Percentiles rank a stretch among this genome's conserved stretches.
phyloP scores from a whole-genome alignment of 2,113 vertebrate species.

The Todiramphus saurophagus region DNA sequence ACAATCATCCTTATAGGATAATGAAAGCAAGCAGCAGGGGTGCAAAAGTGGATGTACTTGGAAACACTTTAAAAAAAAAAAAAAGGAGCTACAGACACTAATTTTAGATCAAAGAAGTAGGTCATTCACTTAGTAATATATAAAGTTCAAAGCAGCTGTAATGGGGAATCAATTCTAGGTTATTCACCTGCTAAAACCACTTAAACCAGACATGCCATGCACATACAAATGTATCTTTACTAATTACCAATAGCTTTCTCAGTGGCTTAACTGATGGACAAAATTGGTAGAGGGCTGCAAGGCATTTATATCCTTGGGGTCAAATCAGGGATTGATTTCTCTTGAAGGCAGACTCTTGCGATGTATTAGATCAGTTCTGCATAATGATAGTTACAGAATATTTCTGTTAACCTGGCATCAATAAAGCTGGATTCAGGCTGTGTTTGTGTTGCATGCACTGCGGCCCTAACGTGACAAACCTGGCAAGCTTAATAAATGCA shows the following conservation, averaged over 20 bases:
- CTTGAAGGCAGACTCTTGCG: not conserved
- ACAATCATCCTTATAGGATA: not conserved
- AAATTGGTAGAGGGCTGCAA: not conserved
- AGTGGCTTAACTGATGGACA: not conserved
- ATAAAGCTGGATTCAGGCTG: not conserved
- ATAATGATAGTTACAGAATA: not conserved
- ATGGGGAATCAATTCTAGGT: not conserved
- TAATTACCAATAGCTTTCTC: not conserved
- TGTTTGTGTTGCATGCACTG: not conserved
- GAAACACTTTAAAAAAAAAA: constrained; percentile 10
- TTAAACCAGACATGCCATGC: not conserved
- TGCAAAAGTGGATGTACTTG: not conserved
- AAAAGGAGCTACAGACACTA: not conserved
- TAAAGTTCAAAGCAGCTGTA: not conserved
- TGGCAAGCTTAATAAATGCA: not conserved
- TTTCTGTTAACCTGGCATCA: not conserved
- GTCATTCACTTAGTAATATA: not conserved
- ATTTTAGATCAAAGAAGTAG: constrained; percentile 45
- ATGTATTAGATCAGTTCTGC: not conserved
- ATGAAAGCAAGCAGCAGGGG: not conserved
- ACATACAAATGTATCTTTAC: not conserved
- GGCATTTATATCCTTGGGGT: not conserved
- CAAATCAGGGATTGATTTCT: not conserved
- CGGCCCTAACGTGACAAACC: not conserved
- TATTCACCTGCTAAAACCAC: not conserved